These are phyloP conservation scores for Heliothis virescens DNA, from an alignment of 1,140 invertebrate species.

Conservation along the genomic window DNA sequence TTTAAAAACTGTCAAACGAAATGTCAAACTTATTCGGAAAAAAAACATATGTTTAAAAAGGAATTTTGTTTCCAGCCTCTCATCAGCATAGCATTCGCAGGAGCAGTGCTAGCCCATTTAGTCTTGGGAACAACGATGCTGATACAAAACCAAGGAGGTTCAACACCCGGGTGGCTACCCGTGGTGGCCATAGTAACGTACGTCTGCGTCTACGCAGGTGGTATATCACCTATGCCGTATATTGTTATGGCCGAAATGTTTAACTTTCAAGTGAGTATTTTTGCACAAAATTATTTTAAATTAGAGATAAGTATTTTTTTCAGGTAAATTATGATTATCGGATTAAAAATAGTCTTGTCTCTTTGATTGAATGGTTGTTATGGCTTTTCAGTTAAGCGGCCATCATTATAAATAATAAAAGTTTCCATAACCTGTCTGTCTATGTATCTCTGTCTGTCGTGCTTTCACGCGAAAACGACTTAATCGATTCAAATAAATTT, in stretches of 20 bases:
- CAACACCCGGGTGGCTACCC: conserved; percentile 52
- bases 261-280: conserved; percentile 62
- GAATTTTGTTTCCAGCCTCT: conserved; percentile 55
- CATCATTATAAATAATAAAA: no score
- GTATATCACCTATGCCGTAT: conserved; percentile 56
- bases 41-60: not conserved
- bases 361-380: not conserved
- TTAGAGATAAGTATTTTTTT: not conserved
- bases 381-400: no score
- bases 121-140: conserved; percentile 48
- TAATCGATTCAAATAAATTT: no score
- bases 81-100: conserved; percentile 46
- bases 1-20: no score
- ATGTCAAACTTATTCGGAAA: no score
- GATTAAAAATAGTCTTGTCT: not conserved
- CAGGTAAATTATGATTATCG: not conserved
- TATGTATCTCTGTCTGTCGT: no score
- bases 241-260: conserved; percentile 67
- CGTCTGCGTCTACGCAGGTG: conserved; percentile 54
- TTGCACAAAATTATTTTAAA: not conserved
- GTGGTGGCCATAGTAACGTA: conserved; percentile 48
- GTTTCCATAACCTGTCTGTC: no score
- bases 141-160: conserved; percentile 41
- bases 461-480: no score
- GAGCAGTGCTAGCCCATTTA: conserved; percentile 46